Evolutionary conservation across 2,888 invertebrate genomes (phyloP).

Genomic region (Diplolepis rosae): DNA sequence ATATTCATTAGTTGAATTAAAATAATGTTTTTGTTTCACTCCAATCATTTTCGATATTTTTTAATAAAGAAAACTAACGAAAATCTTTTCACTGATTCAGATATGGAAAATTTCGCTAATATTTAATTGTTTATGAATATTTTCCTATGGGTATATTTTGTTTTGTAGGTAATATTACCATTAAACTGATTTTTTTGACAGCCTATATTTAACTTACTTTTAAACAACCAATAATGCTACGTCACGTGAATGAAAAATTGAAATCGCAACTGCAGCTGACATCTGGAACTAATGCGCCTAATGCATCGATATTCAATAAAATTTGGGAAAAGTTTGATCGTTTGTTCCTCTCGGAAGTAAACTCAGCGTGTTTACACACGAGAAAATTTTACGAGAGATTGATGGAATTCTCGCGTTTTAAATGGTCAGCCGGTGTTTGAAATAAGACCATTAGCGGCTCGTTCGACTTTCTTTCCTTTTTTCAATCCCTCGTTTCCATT

Average conservation of each 20-base stretch:
- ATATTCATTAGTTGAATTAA: no score
- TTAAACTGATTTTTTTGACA: not conserved
- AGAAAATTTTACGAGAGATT: slow-evolving; percentile 65
- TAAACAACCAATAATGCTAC: not conserved
- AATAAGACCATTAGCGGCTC: slow-evolving; percentile 64
- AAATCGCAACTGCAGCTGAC: slow-evolving; percentile 42
- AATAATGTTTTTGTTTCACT: no score
- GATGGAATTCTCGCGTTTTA: slow-evolving; percentile 59
- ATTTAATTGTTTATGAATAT: no score
- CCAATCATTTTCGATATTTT: no score
- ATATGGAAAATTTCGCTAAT: no score
- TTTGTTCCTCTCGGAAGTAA: slow-evolving; percentile 45
- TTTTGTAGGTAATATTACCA: no score
- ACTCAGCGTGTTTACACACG: slow-evolving; percentile 64
- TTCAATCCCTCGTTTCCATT: slow-evolving; percentile 39
- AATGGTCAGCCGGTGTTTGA: slow-evolving; percentile 62
- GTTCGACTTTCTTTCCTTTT: slow-evolving; percentile 45
- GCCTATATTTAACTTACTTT: not conserved
- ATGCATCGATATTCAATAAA: slow-evolving; percentile 45
- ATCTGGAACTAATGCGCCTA: slow-evolving; percentile 52
- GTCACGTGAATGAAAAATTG: not conserved
- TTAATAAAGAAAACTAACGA: no score
- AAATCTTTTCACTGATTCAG: no score
- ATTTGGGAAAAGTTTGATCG: slow-evolving; percentile 51
- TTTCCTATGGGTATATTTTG: no score